Conservation (phyloP, 2,888 invertebrate species). For the Heliconius ethilla region DNA sequence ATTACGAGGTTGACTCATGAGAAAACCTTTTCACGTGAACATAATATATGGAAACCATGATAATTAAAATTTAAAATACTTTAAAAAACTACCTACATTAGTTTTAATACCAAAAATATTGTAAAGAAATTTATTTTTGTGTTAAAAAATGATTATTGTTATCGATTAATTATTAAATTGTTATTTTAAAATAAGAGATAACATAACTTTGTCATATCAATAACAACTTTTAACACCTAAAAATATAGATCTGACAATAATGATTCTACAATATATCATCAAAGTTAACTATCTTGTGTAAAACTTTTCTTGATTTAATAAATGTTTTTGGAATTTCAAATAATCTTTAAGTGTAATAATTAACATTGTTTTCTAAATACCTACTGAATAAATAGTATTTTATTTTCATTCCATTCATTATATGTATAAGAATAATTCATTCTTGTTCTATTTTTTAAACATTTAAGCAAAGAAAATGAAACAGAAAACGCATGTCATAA, state of each 20-base stretch:
- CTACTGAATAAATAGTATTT: constrained; percentile 1
- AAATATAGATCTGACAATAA: constrained; percentile 5
- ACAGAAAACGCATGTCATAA: no score
- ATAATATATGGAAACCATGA: constrained; percentile 2
- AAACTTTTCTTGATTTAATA: neutral
- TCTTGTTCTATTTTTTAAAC: neutral
- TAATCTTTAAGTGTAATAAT: neutral
- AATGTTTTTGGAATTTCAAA: neutral
- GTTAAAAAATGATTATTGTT: neutral
- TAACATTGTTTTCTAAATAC: constrained; percentile 14
- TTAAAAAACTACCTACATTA: constrained; percentile 1
- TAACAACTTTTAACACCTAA: neutral
- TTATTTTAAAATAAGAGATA: neutral
- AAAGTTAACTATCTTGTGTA: neutral
- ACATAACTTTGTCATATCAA: neutral
- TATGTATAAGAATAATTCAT: neutral
- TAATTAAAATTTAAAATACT: neutral
- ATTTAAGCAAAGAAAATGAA: neutral
- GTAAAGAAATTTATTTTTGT: neutral
- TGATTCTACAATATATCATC: neutral
- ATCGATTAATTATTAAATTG: neutral
- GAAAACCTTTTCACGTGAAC: constrained; percentile 62
- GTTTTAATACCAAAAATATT: neutral
- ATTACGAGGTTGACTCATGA: constrained; percentile 85
- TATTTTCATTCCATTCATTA: neutral